Base-by-base conservation (phyloP, 2,888 invertebrate genomes). In the Apotomis betuletana region DNA sequence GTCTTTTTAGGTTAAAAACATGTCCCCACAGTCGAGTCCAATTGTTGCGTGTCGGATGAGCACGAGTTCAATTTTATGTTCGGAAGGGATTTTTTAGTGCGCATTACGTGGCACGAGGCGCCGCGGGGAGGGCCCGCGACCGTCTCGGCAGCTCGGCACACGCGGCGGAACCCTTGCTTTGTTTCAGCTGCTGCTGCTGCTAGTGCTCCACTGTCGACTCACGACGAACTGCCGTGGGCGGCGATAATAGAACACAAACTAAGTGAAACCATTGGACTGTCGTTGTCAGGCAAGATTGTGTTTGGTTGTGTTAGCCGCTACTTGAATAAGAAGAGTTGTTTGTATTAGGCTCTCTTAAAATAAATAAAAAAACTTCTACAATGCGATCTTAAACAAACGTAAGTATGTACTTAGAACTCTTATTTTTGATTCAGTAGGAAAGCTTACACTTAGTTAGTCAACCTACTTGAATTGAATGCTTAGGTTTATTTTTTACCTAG, bases 21-120 rank as follows among this genome's bases (percentile, higher is more conserved):
- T 89, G 91, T 92, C 91, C 90, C 90, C 86, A 83, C 87, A 86
- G 88, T 87, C 83, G 86, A 85, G 86, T 91, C 83, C 91, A 92
- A 92, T 93, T 93, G 93, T 93, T 93, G 93, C 93, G 92, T 92
- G 91, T 91, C 92, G 87, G 91, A 91, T 91, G 92, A 90, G 93
- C 93, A 93, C 93, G 92, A 92, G 92, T 88, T 89, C 83, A 84
- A 88, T 88, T 92, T 91, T 89, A 89, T 88, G 89, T 88, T 80
- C 79, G 83, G 87, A 86, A 89, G 90, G 90, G 89, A 90, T 90
- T 92, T 92, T 92, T 92, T 92, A 90, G 90, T 77, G 83, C 84
- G 83, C 86, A 88, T 90, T 90, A 88, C 89, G 91, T 88, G 91
- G 87, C 87, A 81, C 78, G 82, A 79, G 78, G 83, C 77, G 79